These are phyloP conservation scores for Torymus tubicola DNA, from an alignment of 2,888 invertebrate species.

Conservation along the genomic window DNA sequence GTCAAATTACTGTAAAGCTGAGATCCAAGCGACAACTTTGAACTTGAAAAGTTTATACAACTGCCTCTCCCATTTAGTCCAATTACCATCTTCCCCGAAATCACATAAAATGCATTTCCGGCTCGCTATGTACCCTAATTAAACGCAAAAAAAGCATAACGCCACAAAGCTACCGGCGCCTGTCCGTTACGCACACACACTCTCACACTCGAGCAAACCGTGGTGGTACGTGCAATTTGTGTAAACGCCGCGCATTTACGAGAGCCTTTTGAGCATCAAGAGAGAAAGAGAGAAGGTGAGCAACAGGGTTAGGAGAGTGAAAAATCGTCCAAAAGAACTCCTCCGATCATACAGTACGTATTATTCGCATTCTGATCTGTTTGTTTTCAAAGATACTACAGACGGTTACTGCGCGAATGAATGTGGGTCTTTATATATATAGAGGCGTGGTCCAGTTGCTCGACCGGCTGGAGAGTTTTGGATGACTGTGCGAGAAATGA, in stretches of 20 bases:
- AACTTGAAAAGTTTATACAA: too few species aligned
- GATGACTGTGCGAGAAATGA: too few species aligned
- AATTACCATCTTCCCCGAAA: too few species aligned
- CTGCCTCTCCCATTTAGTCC: too few species aligned
- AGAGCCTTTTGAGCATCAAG: not conserved
- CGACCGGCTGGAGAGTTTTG: too few species aligned
- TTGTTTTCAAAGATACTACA: constrained; percentile 4
- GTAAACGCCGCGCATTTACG: constrained; percentile 27
- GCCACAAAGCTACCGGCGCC: not conserved
- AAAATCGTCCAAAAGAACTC: constrained; percentile 9
- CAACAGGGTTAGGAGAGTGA: constrained; percentile 45
- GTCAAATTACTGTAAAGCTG: too few species aligned
- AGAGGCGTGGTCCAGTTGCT: too few species aligned
- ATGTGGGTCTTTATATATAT: too few species aligned
- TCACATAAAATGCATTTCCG: too few species aligned
- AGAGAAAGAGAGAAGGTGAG: not conserved
- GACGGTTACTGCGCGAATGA: too few species aligned
- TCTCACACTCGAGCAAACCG: too few species aligned
- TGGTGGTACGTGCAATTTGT: not conserved
- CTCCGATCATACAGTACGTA: not conserved
- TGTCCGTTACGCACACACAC: not conserved
- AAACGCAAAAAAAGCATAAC: not conserved
- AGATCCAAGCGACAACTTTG: too few species aligned
- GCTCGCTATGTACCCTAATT: not conserved
- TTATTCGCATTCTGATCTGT: constrained; percentile 12